Evolutionary conservation across 2,888 invertebrate species (phyloP).

Genomic region (Drosophila kuntzei): DNA sequence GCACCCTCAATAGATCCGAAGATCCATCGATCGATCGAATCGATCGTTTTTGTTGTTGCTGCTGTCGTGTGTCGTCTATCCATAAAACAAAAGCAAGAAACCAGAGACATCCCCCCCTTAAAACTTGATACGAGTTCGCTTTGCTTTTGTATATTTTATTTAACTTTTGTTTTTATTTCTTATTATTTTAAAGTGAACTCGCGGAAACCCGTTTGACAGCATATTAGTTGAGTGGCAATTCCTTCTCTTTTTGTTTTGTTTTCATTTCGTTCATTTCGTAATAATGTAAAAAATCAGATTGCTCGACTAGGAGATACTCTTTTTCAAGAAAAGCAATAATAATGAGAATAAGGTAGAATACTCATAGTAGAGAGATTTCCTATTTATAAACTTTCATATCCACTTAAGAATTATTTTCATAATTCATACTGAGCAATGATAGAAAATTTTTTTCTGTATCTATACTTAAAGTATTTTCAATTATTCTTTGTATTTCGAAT

Average conservation of each 20-base stretch:
- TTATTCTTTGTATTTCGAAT: too few species aligned
- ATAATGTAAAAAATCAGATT: too few species aligned
- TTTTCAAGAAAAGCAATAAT: too few species aligned
- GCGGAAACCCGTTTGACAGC: conserved; percentile 62
- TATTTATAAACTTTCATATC: too few species aligned
- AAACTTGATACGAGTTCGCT: conserved; percentile 45
- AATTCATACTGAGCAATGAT: too few species aligned
- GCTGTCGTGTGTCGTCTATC: conserved; percentile 36
- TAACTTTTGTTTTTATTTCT: conserved; percentile 16
- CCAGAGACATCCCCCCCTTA: conserved; percentile 13
- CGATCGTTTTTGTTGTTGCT: conserved; percentile 28
- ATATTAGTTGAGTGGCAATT: conserved; percentile 38
- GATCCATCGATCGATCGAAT: conserved; percentile 51
- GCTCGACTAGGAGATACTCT: not conserved
- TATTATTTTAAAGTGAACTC: not conserved
- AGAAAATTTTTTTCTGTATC: too few species aligned
- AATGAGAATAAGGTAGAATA: too few species aligned
- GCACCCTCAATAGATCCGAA: conserved; percentile 13
- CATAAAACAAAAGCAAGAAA: conserved; percentile 35
- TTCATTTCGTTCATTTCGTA: conserved; percentile 17
- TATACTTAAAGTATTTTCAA: too few species aligned
- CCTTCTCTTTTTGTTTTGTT: conserved; percentile 18
- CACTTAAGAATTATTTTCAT: too few species aligned
- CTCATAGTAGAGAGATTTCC: too few species aligned
- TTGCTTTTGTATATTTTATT: conserved; percentile 37